A percentile compares a stretch with the other conserved stretches of the same genome.
These are phyloP conservation scores for Geopemphigus sp. DNA, from an alignment of 1,140 invertebrate genomes.

Conservation along the genomic window DNA sequence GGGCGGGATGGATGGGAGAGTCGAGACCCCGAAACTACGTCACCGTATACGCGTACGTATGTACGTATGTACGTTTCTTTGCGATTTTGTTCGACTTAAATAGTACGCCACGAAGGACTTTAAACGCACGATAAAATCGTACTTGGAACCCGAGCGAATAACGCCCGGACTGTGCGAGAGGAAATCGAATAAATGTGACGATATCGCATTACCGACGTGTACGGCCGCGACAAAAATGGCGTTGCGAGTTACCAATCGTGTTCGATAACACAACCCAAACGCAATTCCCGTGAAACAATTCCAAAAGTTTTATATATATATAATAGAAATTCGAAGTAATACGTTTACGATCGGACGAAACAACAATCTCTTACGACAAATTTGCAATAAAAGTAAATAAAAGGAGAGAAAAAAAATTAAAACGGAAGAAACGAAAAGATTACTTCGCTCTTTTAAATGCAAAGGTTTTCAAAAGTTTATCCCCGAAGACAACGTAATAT, in stretches of 20 bases:
- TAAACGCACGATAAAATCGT: not conserved
- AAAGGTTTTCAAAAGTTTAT: constrained; percentile 27
- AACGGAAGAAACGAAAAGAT: not conserved
- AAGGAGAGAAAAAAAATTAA: not conserved
- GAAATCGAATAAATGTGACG: not conserved
- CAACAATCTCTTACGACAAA: not conserved
- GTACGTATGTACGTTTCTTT: not conserved
- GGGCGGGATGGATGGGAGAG: too few relatives aligned
- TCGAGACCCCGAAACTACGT: too few relatives aligned
- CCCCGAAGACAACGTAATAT: not conserved
- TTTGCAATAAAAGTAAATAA: not conserved
- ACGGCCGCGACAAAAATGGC: not conserved
- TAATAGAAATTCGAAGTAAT: not conserved
- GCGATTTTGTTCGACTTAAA: not conserved
- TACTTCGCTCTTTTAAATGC: constrained; percentile 8
- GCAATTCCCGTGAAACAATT: constrained; percentile 23
- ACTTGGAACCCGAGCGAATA: not conserved
- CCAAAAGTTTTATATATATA: not conserved
- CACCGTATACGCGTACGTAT: too few relatives aligned
- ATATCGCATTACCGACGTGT: not conserved
- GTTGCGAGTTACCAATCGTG: not conserved
- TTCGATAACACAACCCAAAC: not conserved
- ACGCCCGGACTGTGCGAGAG: not conserved
- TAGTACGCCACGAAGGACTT: not conserved
- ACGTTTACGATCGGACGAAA: not conserved